A percentile compares a stretch with the other conserved stretches of the same genome.
These are phyloP conservation scores for Sphenodon punctatus DNA, from an alignment of 2,797 vertebrate species.

Conservation along the genomic window DNA sequence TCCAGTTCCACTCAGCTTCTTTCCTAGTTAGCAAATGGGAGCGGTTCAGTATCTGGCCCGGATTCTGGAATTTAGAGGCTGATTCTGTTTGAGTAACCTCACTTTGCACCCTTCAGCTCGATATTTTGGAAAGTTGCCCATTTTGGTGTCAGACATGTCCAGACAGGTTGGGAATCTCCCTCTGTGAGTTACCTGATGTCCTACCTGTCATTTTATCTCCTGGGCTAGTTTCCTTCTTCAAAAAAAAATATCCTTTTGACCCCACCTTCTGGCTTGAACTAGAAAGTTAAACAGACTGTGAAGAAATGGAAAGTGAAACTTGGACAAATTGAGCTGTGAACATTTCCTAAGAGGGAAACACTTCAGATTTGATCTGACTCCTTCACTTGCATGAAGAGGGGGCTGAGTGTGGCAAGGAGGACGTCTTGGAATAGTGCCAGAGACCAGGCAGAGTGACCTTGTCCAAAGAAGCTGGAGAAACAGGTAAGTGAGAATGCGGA, in stretches of 20 bases:
- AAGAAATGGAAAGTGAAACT: not conserved
- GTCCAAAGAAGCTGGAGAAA: not conserved
- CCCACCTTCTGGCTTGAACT: too few species aligned
- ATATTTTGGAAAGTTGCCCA: not conserved
- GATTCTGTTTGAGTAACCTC: too few species aligned
- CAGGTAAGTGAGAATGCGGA: not conserved
- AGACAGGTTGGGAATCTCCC: not conserved
- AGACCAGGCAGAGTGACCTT: not conserved
- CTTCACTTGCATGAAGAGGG: accelerated
- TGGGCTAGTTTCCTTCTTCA: not conserved
- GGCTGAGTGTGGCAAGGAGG: not conserved
- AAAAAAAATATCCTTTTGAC: not conserved
- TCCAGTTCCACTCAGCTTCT: too few species aligned
- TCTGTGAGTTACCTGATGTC: not conserved
- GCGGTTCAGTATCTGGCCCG: too few species aligned
- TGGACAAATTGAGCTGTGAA: not conserved
- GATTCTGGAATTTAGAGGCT: too few species aligned
- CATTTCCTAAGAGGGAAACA: not conserved
- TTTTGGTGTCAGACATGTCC: not conserved
- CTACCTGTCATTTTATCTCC: not conserved
- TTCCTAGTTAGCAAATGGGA: too few species aligned
- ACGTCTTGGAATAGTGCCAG: not conserved
- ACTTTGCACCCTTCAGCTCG: not conserved
- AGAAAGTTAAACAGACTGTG: too few species aligned
- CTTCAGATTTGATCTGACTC: too few species aligned